A percentile compares a stretch with the other conserved stretches of the same genome.
Evolutionary conservation across 2,113 vertebrate genomes (phyloP).

Genomic region (Serinus canaria): DNA sequence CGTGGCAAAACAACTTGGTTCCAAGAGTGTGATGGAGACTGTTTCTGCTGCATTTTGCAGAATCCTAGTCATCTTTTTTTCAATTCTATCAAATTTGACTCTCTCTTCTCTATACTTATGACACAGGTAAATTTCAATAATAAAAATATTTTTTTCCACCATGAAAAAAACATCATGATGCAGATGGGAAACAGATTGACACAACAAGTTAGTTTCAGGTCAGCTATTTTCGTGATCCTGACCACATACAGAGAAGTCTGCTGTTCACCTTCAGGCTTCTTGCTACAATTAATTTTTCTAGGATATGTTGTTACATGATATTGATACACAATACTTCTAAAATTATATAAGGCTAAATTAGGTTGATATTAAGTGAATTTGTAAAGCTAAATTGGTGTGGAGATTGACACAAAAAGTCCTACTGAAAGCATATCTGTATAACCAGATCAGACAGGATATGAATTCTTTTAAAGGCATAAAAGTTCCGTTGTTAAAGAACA

Average conservation of each 20-base stretch:
- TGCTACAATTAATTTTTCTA: neutral
- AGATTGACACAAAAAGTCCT: neutral
- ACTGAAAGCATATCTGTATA: neutral
- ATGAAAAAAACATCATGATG: neutral
- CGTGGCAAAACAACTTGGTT: neutral
- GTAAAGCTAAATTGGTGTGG: neutral
- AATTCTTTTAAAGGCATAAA: neutral
- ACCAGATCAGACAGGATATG: neutral
- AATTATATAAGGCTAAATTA: neutral
- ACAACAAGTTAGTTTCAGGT: neutral
- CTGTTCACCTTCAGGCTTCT: neutral
- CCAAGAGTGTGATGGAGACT: neutral
- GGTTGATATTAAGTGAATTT: neutral
- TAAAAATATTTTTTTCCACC: neutral
- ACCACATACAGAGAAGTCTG: neutral
- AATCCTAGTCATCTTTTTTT: neutral
- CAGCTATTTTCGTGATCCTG: neutral
- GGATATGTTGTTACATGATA: neutral
- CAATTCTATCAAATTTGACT: neutral
- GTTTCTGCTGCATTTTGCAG: neutral
- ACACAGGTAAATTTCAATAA: neutral
- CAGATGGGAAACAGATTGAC: neutral
- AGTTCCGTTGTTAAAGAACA: neutral
- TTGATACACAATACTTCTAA: neutral
- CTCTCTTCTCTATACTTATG: neutral